Evolutionary conservation across 2,113 vertebrate genomes (phyloP).

Genomic region (Arvicanthis niloticus): DNA sequence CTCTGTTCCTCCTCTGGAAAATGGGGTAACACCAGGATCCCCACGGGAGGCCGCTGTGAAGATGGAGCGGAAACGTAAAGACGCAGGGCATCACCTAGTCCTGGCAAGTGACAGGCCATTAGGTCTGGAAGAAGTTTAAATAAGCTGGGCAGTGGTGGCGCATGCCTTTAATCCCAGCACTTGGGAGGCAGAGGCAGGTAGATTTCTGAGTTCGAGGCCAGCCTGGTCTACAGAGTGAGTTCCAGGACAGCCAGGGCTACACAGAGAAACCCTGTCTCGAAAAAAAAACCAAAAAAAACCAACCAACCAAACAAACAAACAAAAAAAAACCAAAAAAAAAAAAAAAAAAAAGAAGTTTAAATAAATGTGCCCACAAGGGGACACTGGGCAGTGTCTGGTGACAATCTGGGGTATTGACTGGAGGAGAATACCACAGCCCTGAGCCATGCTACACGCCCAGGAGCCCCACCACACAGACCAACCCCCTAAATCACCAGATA

Average conservation of each 20-base stretch:
- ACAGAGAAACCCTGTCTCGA: no score
- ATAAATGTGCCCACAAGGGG: background rate
- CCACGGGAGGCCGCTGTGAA: background rate
- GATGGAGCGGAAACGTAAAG: background rate
- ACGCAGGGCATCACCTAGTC: background rate
- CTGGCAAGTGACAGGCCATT: background rate
- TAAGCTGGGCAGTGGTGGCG: no score
- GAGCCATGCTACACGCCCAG: background rate
- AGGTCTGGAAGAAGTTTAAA: background rate
- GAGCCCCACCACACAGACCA: background rate
- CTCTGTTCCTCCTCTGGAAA: background rate
- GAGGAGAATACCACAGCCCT: background rate
- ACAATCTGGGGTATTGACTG: background rate
- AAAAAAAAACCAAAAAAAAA: no score
- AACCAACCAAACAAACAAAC: no score
- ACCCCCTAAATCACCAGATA: background rate
- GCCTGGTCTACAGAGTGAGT: no score
- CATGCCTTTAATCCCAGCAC: no score
- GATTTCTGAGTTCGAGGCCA: no score
- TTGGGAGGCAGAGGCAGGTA: no score
- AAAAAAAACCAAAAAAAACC: no score
- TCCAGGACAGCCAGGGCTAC: no score
- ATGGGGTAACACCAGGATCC: background rate
- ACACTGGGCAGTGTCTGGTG: background rate
- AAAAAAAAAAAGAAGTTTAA: background rate